Percentiles rank a stretch among this genome's conserved stretches.
phyloP scores from a whole-genome alignment of 1,140 invertebrate genomes.

The Papilio aristodemus region DNA sequence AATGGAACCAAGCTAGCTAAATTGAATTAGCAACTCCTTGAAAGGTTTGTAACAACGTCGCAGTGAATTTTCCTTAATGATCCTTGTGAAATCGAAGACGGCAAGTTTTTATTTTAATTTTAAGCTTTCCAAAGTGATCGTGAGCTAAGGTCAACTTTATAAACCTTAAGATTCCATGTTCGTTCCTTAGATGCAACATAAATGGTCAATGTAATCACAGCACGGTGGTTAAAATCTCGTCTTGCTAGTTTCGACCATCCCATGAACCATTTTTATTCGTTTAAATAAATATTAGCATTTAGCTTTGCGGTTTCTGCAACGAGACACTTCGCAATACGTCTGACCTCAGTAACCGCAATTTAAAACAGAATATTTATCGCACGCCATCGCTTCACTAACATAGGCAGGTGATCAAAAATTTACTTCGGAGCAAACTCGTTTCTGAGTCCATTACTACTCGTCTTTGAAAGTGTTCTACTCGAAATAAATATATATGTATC shows the following conservation, averaged over 20 bases:
- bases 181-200: too few species aligned
- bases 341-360: neutral
- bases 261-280: neutral
- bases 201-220: too few species aligned
- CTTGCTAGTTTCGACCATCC: neutral
- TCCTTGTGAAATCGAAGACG: neutral
- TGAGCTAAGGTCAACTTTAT: too few species aligned
- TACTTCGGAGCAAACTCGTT: conserved; percentile 3
- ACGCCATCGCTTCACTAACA: conserved; percentile 2
- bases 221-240: neutral
- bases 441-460: conserved; percentile 12
- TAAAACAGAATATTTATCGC: conserved; percentile 7
- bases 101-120: neutral
- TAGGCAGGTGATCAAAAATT: conserved; percentile 23
- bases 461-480: neutral
- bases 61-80: neutral
- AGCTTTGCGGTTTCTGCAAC: neutral
- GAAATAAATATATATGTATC: neutral
- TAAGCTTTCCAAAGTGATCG: too few species aligned
- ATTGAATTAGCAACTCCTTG: neutral
- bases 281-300: conserved; percentile 3
- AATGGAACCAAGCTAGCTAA: conserved; percentile 1
- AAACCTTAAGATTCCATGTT: too few species aligned
- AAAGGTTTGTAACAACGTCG: neutral
- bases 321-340: neutral